Evolutionary conservation across 2,113 vertebrate genomes (phyloP), one percentile per base, ranked within the genome.

Genomic region (Pseudorasbora parva): DNA sequence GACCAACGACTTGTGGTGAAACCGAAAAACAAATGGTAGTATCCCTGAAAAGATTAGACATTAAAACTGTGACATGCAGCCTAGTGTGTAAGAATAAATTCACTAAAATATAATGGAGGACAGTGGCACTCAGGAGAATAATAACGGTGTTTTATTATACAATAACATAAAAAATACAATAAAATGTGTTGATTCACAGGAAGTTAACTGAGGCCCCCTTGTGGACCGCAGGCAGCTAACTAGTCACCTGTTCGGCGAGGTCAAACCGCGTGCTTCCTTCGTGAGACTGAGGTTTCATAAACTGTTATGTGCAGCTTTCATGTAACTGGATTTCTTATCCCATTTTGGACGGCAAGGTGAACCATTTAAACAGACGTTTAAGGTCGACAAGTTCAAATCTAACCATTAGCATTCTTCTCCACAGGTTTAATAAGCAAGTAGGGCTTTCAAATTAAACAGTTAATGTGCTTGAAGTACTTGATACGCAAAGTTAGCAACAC

Each of bases 141-240:
- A 37, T 37, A 37, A 5, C 5, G 33, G 33, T 37, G 33, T 37
- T 37, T 5, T 5, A 37, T 37, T 5, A 37, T 37, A 5, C 5
- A 37, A 37, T 37, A 45, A 45, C 30, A 30, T 30, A 30, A 30
- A 41, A 11, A 37, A 37, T 33, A 37, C 6, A 37, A 37, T 37
- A 37, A 37, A 37, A 54, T 51, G 0, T 21, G 30, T 68, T 21
- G 64, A 59, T 23, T 59, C 9, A 59, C 17, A 41, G 19, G 33
- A 76, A 77, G 74, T 41, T 76, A n/a, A 77, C 21, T 59, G 74
- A 37, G 19, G 74, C 74, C 74, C 33, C n/a, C 74, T 77, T 59
- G 74, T 77, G 74, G 51, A 23, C 21, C 27, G 0, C 73, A n/a
- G 51, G 7, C 33, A 14, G 33, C 12, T 57, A 23, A 59, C 21